Evolutionary conservation across 2,888 invertebrate genomes (phyloP), one percentile per base, ranked within the genome.

Genomic region (Macaria liturata): DNA sequence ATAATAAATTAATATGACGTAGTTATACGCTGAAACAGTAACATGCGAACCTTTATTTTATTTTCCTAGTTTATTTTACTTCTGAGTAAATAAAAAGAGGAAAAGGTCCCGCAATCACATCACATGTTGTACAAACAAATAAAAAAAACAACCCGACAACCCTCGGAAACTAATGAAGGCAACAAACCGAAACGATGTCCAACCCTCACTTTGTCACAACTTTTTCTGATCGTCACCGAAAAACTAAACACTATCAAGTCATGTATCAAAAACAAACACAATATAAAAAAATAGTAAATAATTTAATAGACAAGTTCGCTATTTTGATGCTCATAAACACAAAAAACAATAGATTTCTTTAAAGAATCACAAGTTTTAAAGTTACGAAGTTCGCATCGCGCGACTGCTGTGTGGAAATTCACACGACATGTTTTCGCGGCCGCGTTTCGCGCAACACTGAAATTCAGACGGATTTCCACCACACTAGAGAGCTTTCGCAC

Each of bases 391-490:
- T 73, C 63, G 53, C 59, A 58, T 63, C 72, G 74, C 62, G 7
- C 34, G 34, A 37, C 0, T 37, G 40, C 8, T 6, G 42, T 62
- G 55, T 47, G 49, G 54, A 65, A 56, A 57, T 59, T 63, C 58
- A 55, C 59, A 54, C 56, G 66, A 77, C 85, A 80, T 75, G 79
- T 77, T 75, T 67, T 67, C 80, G 61, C 74, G 74, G 32, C 68
- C 54, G 73, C 71, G 76, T 71, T 69, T 69, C 77, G 82, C 80
- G 81, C 74, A 71, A 71, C 68, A 87, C 87, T 87, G 84, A 85
- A 83, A 79, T n/a, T 8, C 42, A 42, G n/a, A 67, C 66, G 54
- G 61, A 65, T 59, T 67, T 69, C 67, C n/a, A n/a, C n/a, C n/a
- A n/a, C 57, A 49, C 30, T 56, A 53, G 51, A 54, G 57, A 53